Evolutionary conservation across 1,140 invertebrate species (phyloP), one percentile per base, ranked within the genome.

Genomic region (Idris sp.): DNA sequence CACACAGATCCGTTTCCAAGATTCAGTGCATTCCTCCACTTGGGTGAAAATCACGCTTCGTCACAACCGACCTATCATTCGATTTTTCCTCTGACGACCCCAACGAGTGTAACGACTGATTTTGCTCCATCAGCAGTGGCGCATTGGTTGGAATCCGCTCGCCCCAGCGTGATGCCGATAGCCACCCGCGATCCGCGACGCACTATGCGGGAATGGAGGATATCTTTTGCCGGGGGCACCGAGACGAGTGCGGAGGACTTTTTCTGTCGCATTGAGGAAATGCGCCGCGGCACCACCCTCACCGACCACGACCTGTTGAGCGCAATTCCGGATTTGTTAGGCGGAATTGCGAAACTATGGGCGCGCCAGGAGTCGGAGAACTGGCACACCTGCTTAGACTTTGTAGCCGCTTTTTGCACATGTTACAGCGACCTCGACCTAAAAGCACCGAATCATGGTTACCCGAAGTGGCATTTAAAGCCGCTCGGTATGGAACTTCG

Each of bases 381-480:
- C 7, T 51, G 46, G 46, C 11, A n/a, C 0, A 14, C 18, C 3
- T 51, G 46, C 31, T 1, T 9, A 0, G 31, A 51, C 10, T 51
- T 51, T 10, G 46, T 15, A 9, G 1, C 8, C 2, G 46, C 46
- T 6, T 36, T 51, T 11, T 1, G 46, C 3, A 3, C 10, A 5
- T 6, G 18, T 0, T 36, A 51, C 7, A 11, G 46, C 0, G 26
- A n/a, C 35, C 25, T 1, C 49, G 22, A 10, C 25, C n/a, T 1
- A 16, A 6, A 6, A 10, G 8, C 0, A 6, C 19, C 4, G 36
- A 54, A 1, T 54, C 49, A 0, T 40, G 13, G 2, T 41, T 54
- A n/a, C 35, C 49, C 0, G 49, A 54, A 10, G 11, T 54, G 19
- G 49, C 49, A 1, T 54, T 30, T 19, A n/a, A 19, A 8, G 15